phyloP scores from a whole-genome alignment of 1,140 invertebrate species.

The Drosophila parabipectinata region DNA sequence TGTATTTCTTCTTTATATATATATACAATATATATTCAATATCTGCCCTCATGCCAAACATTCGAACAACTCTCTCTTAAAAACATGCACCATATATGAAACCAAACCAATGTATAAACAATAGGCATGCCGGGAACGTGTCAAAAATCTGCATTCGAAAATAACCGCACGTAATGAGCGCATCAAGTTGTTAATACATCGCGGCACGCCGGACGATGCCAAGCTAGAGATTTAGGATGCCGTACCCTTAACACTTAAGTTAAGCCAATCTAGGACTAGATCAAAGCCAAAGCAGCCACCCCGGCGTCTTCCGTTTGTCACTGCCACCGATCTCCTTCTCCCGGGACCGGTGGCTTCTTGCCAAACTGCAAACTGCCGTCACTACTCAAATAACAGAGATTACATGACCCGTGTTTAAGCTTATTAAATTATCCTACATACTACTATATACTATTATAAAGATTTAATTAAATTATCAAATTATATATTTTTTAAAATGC shows the following conservation, averaged over 20 bases:
- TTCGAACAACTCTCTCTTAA: conserved; percentile 39
- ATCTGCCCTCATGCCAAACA: conserved; percentile 63
- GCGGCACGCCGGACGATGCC: conserved; percentile 90
- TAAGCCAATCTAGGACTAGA: conserved; percentile 64
- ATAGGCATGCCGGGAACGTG: conserved; percentile 93
- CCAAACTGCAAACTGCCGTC: conserved; percentile 48
- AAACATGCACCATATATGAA: conserved; percentile 56
- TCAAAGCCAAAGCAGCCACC: conserved; percentile 72
- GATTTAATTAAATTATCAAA: conserved; percentile 65
- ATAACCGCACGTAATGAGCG: conserved; percentile 93
- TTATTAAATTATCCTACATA: conserved; percentile 32
- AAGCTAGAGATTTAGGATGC: conserved; percentile 79
- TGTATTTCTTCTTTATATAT: conserved; percentile 66
- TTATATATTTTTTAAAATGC: conserved; percentile 68
- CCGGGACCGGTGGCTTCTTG: conserved; percentile 21
- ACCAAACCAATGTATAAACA: conserved; percentile 32
- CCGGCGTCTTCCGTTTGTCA: conserved; percentile 34
- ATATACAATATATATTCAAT: conserved; percentile 48
- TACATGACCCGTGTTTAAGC: conserved; percentile 73
- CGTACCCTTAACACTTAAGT: conserved; percentile 55
- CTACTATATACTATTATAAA: conserved; percentile 35
- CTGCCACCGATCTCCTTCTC: conserved; percentile 15
- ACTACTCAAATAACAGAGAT: conserved; percentile 30
- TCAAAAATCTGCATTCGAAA: conserved; percentile 94
- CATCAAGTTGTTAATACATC: conserved; percentile 93